Conservation (phyloP, 2,797 vertebrate species). For the Onychomys arenicola region DNA sequence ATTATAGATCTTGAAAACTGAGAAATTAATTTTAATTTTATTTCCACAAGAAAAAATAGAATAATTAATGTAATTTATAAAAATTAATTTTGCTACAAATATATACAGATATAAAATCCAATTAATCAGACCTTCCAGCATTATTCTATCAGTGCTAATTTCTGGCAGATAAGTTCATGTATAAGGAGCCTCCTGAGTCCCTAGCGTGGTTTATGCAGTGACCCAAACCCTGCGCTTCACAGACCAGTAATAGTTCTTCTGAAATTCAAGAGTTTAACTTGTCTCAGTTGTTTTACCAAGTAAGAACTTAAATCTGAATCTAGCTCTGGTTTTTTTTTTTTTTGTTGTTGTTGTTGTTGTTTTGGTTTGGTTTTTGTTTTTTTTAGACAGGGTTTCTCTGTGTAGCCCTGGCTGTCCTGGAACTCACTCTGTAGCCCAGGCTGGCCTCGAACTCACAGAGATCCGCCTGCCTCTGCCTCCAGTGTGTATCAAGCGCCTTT, state of each 20-base stretch:
- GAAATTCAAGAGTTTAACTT: background rate
- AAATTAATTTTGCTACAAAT: conserved; percentile 51
- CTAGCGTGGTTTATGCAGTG: background rate
- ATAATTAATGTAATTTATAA: conserved; percentile 23
- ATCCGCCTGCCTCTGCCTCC: background rate
- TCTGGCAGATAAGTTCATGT: conserved; percentile 27
- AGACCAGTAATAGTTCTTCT: conserved; percentile 9
- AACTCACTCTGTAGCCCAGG: background rate
- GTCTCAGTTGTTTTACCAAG: conserved; percentile 17
- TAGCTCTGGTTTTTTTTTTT: background rate
- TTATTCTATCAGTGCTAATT: background rate
- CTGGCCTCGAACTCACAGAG: background rate
- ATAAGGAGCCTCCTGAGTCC: background rate
- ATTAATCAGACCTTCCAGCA: conserved; percentile 20
- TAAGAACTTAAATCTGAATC: conserved; percentile 3
- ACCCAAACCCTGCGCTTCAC: background rate
- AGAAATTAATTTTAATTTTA: conserved; percentile 44
- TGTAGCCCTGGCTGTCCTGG: no score
- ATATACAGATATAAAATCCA: background rate
- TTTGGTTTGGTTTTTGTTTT: background rate
- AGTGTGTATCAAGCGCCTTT: background rate
- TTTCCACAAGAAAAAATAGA: background rate
- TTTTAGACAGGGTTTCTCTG: background rate
- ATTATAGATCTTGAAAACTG: background rate
- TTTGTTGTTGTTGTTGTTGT: no score